Base-by-base conservation (phyloP, 1,140 invertebrate species). In the Akabosia matsudoensis region DNA sequence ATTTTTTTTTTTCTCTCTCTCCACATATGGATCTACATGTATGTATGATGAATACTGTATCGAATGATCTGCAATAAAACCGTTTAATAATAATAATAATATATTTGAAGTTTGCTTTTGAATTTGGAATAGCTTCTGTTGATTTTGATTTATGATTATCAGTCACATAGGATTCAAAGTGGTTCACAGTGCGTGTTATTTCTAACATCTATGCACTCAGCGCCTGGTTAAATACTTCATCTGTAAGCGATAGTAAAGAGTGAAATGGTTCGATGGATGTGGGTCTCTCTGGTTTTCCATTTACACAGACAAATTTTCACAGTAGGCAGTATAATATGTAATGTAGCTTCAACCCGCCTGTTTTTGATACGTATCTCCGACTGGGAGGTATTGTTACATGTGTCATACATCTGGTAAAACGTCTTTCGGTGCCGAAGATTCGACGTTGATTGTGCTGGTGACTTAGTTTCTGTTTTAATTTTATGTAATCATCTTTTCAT, bases 271-370 rank as follows among this genome's bases (percentile, higher is more conserved):
- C 61, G 61, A 30, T 67, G 61, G 28, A 67, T 67, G 61, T 67
- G 61, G 61, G 61, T 67, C 61, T 67, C 54, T 61, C 61, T 30
- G 61, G 61, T 67, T 67, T 67, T 67, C 24, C 61, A 16, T 67
- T 67, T 67, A 56, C 54, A 56, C 10, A 56, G n/a, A n/a, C n/a
- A 45, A 13, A 56, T 56, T 56, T 56, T 56, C 54, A 16, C 54
- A 16, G 54, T 56, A 56, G 7, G 54, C 54, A 56, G 22, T 22
- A 56, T 24, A 18, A 18, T n/a, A n/a, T n/a, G n/a, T n/a, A n/a
- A n/a, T n/a, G n/a, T n/a, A n/a, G 24, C 24, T 56, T 56, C 22
- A 56, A 16, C 54, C 54, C 54, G 3, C 37, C 24, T 22, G 54
- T 56, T 22, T n/a, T n/a, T n/a, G 24, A 56, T 56, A 10, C 13